Percentiles rank a stretch among this genome's conserved stretches.
phyloP scores from a whole-genome alignment of 2,797 vertebrate species.

The Onychomys arenicola region DNA sequence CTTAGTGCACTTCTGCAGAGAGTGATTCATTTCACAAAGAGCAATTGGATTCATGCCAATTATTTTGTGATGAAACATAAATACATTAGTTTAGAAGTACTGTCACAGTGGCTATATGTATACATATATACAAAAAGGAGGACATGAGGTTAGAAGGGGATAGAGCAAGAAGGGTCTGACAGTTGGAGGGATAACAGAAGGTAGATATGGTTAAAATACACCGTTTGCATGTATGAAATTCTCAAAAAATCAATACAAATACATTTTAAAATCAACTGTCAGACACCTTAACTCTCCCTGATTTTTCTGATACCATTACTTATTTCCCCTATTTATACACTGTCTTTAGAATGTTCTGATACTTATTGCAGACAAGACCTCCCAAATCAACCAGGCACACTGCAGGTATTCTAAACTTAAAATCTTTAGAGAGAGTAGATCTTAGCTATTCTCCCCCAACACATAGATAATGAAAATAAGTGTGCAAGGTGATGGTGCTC shows the following conservation, averaged over 20 bases:
- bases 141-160: not conserved
- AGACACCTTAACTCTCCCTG: not conserved
- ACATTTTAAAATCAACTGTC: not conserved
- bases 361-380: slow-evolving; percentile 78
- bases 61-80: slow-evolving; percentile 31
- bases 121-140: not conserved
- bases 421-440: not conserved
- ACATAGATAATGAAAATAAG: not conserved
- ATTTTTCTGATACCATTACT: slow-evolving; percentile 50
- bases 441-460: not conserved
- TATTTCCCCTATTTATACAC: slow-evolving; percentile 77
- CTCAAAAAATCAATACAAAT: not conserved
- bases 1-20: not conserved
- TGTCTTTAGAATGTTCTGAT: slow-evolving; percentile 79
- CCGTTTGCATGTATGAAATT: not conserved
- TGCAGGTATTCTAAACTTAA: not conserved
- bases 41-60: not conserved
- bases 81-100: not conserved
- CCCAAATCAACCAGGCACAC: slow-evolving; percentile 60
- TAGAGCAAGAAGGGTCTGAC: no score
- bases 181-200: not conserved
- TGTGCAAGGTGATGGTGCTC: no score
- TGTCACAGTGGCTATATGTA: not conserved
- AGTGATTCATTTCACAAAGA: not conserved
- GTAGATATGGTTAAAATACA: not conserved